phyloP scores from a whole-genome alignment of 2,888 invertebrate genomes.

The Eudasyphora cyanicolor region DNA sequence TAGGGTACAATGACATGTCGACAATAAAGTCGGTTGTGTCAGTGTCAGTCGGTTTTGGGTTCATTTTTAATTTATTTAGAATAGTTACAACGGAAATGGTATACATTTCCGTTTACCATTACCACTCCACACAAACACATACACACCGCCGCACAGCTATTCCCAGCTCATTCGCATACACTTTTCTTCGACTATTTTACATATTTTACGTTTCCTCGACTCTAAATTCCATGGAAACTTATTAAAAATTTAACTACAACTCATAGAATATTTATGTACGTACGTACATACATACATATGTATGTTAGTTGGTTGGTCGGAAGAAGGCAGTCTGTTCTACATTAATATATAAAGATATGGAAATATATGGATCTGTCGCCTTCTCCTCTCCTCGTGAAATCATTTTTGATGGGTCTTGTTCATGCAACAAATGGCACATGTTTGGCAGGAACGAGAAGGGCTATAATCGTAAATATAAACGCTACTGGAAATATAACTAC shows the following conservation, averaged over 20 bases:
- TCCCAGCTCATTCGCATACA: background rate
- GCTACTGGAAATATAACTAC: background rate
- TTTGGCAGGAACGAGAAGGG: background rate
- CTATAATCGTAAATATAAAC: background rate
- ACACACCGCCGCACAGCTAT: background rate
- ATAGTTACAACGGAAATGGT: constrained; percentile 2
- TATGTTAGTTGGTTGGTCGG: too few relatives aligned
- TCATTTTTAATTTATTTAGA: background rate
- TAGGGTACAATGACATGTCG: too few relatives aligned
- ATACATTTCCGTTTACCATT: background rate
- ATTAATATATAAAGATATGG: too few relatives aligned
- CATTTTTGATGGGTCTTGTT: background rate
- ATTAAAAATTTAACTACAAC: constrained; percentile 14
- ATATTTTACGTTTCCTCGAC: background rate
- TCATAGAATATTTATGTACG: background rate
- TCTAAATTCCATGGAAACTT: constrained; percentile 4
- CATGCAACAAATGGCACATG: background rate
- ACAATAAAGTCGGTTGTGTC: too few relatives aligned
- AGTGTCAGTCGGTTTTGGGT: background rate
- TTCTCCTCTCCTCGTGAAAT: too few relatives aligned
- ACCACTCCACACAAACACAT: background rate
- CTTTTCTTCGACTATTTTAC: constrained; percentile 15
- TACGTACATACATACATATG: background rate
- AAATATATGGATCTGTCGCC: too few relatives aligned
- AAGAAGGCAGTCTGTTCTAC: too few relatives aligned